Evolutionary conservation across 2,113 vertebrate genomes (phyloP), one percentile per base, ranked within the genome.

Genomic region (Neoarius graeffei): DNA sequence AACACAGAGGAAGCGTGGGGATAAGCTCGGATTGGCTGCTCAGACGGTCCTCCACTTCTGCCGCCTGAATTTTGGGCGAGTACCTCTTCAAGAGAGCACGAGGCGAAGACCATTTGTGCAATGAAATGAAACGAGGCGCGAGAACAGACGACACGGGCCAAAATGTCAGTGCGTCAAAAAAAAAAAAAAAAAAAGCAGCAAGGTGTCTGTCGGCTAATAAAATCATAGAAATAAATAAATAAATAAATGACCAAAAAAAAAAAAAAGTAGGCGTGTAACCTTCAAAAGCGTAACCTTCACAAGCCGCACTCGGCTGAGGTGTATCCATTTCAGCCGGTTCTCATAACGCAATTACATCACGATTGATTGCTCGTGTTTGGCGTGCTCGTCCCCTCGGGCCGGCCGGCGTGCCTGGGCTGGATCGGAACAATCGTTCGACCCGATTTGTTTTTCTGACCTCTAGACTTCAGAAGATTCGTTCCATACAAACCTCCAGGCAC

Each of bases 291-390:
- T 90, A 88, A 87, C 83, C 85, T 89, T 89, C 87, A 89, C 62
- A 60, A 30, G 20, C 48, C 50, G 54, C 17, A 81, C 74, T 69
- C 81, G 82, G 85, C 74, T 35, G 86, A 69, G 82, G 81, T 88
- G 85, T 42, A 85, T 84, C 76, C 54, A 73, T 76, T 85, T 87
- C 67, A 7, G 83, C 85, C 35, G 85, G 87, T 87, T 91, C 87
- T 91, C 90, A 88, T 85, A 89, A 86, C 90, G 87, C 91, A 90
- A 88, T 89, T 88, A 89, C 81, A 85, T 84, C 62, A 64, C 77
- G 56, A 90, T 84, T 85, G 91, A 91, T 90, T 86, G 86, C 76
- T 62, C 59, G 88, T 64, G 88, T 77, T 79, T 59, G 80, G 85
- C 85, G 60, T 42, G 85, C n/a, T 48, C 50, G 30, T 86, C 85